Evolutionary conservation across 2,797 vertebrate genomes (phyloP).

Genomic region (Lagorchestes hirsutus): DNA sequence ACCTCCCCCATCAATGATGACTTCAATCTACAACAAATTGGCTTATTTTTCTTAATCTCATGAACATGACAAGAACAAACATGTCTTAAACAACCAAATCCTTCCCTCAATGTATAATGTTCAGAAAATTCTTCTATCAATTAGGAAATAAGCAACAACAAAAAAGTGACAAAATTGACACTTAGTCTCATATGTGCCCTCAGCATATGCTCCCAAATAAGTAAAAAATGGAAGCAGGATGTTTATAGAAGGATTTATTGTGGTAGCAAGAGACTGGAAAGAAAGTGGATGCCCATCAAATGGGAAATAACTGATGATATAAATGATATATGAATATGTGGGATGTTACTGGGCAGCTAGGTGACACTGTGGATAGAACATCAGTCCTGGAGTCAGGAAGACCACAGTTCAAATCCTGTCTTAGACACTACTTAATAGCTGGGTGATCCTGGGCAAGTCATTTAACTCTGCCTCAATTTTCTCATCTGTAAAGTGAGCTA

Average conservation of each 20-base stretch:
- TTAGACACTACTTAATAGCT: background rate
- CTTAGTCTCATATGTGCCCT: background rate
- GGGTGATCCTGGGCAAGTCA: background rate
- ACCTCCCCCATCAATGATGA: background rate
- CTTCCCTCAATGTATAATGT: background rate
- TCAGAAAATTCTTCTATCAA: background rate
- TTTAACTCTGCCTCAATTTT: background rate
- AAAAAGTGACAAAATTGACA: background rate
- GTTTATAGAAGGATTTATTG: background rate
- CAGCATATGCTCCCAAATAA: background rate
- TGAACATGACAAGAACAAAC: background rate
- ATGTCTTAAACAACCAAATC: background rate
- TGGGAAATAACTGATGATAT: background rate
- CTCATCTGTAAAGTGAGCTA: too few relatives aligned
- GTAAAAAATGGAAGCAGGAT: background rate
- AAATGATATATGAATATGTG: background rate
- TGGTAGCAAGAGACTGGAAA: background rate
- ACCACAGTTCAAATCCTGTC: too few relatives aligned
- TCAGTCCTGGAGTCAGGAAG: background rate
- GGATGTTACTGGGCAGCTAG: background rate
- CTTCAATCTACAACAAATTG: background rate
- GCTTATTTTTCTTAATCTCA: background rate
- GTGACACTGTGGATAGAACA: background rate
- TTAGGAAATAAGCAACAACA: background rate
- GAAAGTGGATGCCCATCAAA: background rate